phyloP scores from a whole-genome alignment of 2,113 vertebrate genomes.

The Hemiprocne comata region DNA sequence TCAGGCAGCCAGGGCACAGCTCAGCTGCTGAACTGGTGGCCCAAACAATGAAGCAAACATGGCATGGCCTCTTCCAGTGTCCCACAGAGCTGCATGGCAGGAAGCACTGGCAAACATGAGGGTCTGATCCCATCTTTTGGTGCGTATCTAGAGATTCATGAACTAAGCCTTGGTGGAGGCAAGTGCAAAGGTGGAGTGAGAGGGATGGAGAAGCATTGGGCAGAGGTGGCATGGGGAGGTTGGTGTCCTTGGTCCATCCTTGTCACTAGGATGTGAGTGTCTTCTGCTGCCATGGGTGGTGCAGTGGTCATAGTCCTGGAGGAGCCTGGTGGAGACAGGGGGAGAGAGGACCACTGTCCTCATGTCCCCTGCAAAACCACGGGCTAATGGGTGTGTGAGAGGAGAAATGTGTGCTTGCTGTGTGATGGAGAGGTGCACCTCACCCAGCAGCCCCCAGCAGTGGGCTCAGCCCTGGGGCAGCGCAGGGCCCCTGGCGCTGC shows the following conservation, averaged over 20 bases:
- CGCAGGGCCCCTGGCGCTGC: background rate
- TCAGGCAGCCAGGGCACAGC: background rate
- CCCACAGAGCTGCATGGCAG: rapidly evolving
- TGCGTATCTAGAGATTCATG: rapidly evolving
- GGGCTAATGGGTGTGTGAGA: background rate
- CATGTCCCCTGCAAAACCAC: background rate
- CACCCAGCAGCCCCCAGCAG: background rate
- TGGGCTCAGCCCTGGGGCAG: background rate
- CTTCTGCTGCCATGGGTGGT: background rate
- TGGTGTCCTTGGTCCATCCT: background rate
- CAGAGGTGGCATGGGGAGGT: background rate
- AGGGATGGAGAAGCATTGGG: background rate
- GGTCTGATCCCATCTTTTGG: background rate
- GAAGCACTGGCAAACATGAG: rapidly evolving
- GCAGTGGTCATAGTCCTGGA: rapidly evolving
- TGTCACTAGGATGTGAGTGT: rapidly evolving
- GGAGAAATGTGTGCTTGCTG: rapidly evolving
- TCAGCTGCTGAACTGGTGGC: background rate
- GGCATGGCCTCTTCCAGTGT: background rate
- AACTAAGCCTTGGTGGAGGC: background rate
- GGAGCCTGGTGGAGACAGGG: background rate
- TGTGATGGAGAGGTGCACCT: background rate
- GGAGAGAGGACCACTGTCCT: background rate
- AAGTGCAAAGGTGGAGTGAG: rapidly evolving
- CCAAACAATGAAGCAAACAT: rapidly evolving